phyloP scores from a whole-genome alignment of 2,888 invertebrate genomes.

The Idaea aversata region DNA sequence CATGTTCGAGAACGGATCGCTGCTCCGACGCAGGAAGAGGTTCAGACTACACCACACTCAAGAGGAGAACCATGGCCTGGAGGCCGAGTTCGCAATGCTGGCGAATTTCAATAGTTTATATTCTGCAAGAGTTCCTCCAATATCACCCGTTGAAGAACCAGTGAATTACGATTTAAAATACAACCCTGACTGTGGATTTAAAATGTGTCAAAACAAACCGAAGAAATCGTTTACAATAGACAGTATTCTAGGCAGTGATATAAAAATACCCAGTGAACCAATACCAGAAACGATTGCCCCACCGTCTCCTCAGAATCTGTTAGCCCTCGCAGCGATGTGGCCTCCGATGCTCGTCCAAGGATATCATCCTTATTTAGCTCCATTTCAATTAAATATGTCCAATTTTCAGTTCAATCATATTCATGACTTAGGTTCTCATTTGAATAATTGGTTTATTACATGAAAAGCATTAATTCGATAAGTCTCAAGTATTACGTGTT shows the following conservation, averaged over 20 bases:
- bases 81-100: conserved; percentile 82
- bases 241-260: conserved; percentile 88
- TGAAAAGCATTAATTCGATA: not conserved
- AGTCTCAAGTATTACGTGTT: too few relatives aligned
- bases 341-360: conserved; percentile 23
- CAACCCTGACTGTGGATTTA: conserved; percentile 14
- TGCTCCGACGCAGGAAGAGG: conserved; percentile 88
- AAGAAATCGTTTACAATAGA: conserved; percentile 91
- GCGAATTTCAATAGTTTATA: conserved; percentile 84
- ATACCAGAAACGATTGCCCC: conserved; percentile 39
- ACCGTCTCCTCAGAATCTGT: conserved; percentile 28
- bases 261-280: conserved; percentile 43
- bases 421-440: not conserved
- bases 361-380: not conserved
- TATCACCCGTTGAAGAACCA: conserved; percentile 37
- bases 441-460: not conserved
- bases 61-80: conserved; percentile 52
- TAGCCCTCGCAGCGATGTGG: conserved; percentile 49
- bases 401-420: not conserved
- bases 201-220: conserved; percentile 53
- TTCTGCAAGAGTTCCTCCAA: conserved; percentile 55
- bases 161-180: conserved; percentile 25
- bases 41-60: conserved; percentile 71
- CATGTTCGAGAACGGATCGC: conserved; percentile 94
- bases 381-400: not conserved